Evolutionary conservation across 2,113 vertebrate genomes (phyloP).

Genomic region (Calidris pugnax): DNA sequence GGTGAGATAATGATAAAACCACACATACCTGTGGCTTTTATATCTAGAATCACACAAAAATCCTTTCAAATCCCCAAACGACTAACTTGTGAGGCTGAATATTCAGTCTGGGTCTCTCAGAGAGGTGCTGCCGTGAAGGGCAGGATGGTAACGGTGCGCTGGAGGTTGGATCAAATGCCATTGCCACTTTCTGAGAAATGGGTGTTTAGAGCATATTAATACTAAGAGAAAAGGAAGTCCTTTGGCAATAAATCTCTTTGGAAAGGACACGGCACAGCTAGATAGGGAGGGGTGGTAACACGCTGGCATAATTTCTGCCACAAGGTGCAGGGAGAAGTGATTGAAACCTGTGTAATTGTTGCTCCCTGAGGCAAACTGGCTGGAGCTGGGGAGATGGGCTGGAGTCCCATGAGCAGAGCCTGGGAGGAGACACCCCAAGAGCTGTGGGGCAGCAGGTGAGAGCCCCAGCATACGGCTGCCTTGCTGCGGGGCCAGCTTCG

Average conservation of each 20-base stretch:
- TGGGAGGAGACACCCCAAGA: not conserved
- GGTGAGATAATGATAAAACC: not conserved
- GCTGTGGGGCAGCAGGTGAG: not conserved
- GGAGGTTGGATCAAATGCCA: not conserved
- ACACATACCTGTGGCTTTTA: not conserved
- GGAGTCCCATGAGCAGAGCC: not conserved
- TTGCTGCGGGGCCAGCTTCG: not conserved
- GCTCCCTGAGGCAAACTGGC: no score
- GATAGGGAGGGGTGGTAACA: not conserved
- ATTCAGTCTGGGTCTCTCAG: not conserved
- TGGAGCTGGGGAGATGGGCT: not conserved
- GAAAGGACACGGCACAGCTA: not conserved
- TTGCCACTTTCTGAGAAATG: not conserved
- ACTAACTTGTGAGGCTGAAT: not conserved
- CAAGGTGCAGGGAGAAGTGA: not conserved
- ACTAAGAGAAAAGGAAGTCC: not conserved
- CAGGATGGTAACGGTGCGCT: rapidly evolving
- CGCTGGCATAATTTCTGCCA: not conserved
- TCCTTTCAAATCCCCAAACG: not conserved
- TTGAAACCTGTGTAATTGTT: not conserved
- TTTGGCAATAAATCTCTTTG: not conserved
- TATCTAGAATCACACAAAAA: not conserved
- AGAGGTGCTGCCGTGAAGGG: not conserved
- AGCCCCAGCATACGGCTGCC: not conserved
- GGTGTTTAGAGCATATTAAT: not conserved